phyloP scores from a whole-genome alignment of 2,797 vertebrate species.

The Aphelocoma californica region DNA sequence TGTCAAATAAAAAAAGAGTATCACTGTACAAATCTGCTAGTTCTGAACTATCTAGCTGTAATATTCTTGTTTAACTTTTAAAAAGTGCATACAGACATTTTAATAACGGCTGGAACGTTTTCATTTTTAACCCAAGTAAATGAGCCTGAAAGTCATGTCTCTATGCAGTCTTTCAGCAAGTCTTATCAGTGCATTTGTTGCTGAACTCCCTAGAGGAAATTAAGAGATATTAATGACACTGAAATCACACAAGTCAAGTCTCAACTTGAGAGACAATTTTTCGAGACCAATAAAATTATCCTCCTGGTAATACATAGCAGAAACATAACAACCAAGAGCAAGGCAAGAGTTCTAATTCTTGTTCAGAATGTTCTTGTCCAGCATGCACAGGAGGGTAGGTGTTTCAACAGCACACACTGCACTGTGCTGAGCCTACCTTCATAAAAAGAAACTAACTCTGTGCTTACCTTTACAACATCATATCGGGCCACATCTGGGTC shows the following conservation, averaged over 20 bases:
- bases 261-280: not conserved
- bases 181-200: not conserved
- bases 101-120: not conserved
- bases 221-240: not conserved
- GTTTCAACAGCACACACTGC: not conserved
- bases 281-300: not conserved
- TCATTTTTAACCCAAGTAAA: not conserved
- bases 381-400: not conserved
- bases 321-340: not conserved
- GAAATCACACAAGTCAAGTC: not conserved
- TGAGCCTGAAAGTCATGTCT: not conserved
- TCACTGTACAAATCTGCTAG: not conserved
- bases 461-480: slow-evolving; percentile 89
- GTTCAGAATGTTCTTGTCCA: not conserved
- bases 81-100: not conserved
- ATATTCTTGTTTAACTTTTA: not conserved
- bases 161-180: not conserved
- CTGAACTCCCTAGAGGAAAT: not conserved
- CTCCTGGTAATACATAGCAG: not conserved
- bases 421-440: not conserved
- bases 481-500: slow-evolving; percentile 87
- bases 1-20: not conserved
- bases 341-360: not conserved
- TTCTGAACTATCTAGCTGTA: not conserved
- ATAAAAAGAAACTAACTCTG: not conserved